phyloP scores from a whole-genome alignment of 2,113 vertebrate species.

The Murina feae region DNA sequence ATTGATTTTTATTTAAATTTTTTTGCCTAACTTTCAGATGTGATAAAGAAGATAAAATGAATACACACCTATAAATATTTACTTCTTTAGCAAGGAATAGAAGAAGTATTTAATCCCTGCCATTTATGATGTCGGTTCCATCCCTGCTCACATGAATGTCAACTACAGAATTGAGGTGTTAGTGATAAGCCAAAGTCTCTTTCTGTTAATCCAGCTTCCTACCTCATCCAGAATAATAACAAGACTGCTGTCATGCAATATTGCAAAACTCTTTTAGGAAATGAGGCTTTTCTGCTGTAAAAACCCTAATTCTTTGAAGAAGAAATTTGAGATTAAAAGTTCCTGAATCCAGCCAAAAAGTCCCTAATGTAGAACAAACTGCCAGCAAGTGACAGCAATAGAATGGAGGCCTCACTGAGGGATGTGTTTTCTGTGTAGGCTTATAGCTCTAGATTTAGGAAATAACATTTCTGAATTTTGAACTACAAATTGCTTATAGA shows the following conservation, averaged over 20 bases:
- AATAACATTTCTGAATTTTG: background rate
- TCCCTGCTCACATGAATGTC: background rate
- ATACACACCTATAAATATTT: background rate
- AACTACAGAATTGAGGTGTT: background rate
- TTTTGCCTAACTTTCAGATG: background rate
- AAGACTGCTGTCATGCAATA: background rate
- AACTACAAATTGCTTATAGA: background rate
- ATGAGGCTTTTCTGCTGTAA: background rate
- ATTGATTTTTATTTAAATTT: background rate
- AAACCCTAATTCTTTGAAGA: background rate
- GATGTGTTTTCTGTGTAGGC: background rate
- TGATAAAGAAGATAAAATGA: background rate
- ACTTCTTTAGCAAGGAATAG: background rate
- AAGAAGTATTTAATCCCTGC: background rate
- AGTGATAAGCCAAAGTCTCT: background rate
- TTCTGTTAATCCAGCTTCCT: background rate
- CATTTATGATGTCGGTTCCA: background rate
- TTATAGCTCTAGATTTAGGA: background rate
- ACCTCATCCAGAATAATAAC: background rate
- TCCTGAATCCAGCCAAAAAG: background rate
- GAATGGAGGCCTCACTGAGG: background rate
- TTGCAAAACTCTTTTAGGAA: background rate
- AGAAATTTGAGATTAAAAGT: background rate
- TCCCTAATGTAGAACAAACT: background rate
- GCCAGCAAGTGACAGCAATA: background rate